Conservation (phyloP, 2,797 vertebrate species). For the Macroramphosus scolopax region DNA sequence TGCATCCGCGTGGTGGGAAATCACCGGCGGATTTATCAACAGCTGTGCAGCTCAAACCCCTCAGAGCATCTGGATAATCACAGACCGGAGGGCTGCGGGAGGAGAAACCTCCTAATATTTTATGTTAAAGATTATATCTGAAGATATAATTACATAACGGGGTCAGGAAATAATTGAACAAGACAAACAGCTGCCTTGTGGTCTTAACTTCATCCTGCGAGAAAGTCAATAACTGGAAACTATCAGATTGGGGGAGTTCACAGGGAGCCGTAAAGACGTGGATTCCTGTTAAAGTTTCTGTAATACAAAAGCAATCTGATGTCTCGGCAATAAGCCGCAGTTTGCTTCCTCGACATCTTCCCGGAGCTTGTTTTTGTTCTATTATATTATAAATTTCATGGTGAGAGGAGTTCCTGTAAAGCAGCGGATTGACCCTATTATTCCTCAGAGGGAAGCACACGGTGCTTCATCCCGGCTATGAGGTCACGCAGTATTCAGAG, state of each 20-base stretch:
- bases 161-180: constrained; percentile 7
- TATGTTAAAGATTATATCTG: background rate
- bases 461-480: too few species aligned
- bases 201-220: constrained; percentile 20
- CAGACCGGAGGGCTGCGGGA: background rate
- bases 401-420: constrained; percentile 49
- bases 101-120: background rate
- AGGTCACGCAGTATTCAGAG: too few species aligned
- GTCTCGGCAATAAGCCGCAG: constrained; percentile 31
- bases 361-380: constrained; percentile 33
- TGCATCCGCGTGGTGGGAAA: too few species aligned
- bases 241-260: constrained; percentile 35
- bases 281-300: constrained; percentile 41
- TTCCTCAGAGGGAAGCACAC: constrained; percentile 35
- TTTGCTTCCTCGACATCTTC: constrained; percentile 35
- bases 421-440: constrained; percentile 42
- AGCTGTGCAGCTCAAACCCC: constrained; percentile 28
- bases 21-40: too few species aligned
- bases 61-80: constrained; percentile 39
- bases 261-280: constrained; percentile 24
- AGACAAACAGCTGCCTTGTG: constrained; percentile 27
- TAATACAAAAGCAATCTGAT: constrained; percentile 46
- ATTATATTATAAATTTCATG: constrained; percentile 52
- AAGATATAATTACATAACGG: constrained; percentile 43
- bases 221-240: constrained; percentile 36